Base-by-base conservation (phyloP, 2,113 vertebrate genomes). In the Archocentrus centrarchus region DNA sequence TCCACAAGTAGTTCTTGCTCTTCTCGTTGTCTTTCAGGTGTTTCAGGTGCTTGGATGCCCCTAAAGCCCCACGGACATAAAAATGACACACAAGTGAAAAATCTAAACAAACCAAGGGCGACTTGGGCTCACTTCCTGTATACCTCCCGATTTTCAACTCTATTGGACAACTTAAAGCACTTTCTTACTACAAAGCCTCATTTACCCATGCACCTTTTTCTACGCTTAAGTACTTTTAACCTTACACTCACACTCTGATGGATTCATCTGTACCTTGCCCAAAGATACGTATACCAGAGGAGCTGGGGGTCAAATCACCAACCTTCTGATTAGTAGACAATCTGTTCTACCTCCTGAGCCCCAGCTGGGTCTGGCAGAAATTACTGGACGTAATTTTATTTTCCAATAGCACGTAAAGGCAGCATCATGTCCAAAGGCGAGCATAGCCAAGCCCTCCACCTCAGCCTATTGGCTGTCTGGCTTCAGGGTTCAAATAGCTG, bases 381-480 rank as follows among this genome's bases (percentile, higher is more conserved):
- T 70, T 22, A 44, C 24, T 73, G 7, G 2, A 55, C 35, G 11
- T 47, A 59, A 4, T 1, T 58, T 41, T 2, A 9, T 73, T 83
- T 86, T 83, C 84, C 59, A 37, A 70, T 6, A 61, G 61, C 15
- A 79, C 83, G 0, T 85, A 22, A 93, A 93, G 37, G 90, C 83
- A 88, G 9, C 90, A 85, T 83, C 20, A 35, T 58, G 35, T 80
- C 75, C 32, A n/a, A 17, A 20, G 57, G 53, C 66, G 30, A 39
- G 82, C 86, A 77, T 17, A 35, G 53, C 41, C 88, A 79, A 85
- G 80, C 83, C 86, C 88, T 90, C 75, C 86, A 90, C 86, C 73
- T 88, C 78, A 15, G 77, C 83, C 89, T 85, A 14, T 82, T 75
- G 83, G 90, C 77, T 77, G 86, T 60, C 57, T 80, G 59, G 59